Conservation (phyloP, 1,140 invertebrate genomes). For the Drosophila ambigua region DNA sequence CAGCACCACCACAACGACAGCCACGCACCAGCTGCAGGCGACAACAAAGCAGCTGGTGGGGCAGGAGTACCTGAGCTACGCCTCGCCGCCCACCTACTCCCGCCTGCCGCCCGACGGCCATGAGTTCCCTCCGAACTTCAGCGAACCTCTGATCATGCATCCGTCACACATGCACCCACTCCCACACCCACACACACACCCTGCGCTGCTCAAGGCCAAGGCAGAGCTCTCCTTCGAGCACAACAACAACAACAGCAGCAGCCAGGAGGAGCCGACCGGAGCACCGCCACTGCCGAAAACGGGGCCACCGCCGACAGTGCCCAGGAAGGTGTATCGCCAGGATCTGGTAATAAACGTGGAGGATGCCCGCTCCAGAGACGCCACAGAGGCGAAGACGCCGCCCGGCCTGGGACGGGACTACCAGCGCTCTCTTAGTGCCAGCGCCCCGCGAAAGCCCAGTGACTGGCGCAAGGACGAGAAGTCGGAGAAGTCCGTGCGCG, state of each 20-base stretch:
- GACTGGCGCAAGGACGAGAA: constrained; percentile 88
- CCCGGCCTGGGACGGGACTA: constrained; percentile 54
- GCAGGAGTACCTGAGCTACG: constrained; percentile 79
- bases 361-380: constrained; percentile 45
- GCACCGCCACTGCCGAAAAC: constrained; percentile 80
- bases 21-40: constrained; percentile 46
- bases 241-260: constrained; percentile 50
- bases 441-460: constrained; percentile 61
- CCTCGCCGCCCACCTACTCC: constrained; percentile 85
- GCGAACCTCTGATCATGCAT: constrained; percentile 85
- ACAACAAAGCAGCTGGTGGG: constrained; percentile 73
- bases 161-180: constrained; percentile 36
- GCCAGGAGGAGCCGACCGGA: constrained; percentile 34
- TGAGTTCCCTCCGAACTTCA: constrained; percentile 91
- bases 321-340: constrained; percentile 78
- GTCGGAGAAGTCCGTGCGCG: constrained; percentile 91
- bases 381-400: constrained; percentile 7
- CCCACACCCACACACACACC: constrained; percentile 7
- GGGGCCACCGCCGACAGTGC: constrained; percentile 73
- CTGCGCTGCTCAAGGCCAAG: constrained; percentile 36
- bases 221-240: constrained; percentile 37
- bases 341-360: constrained; percentile 80
- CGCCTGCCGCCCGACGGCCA: constrained; percentile 94
- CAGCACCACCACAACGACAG: constrained; percentile 29
- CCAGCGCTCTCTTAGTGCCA: constrained; percentile 72